Evolutionary conservation across 2,113 vertebrate species (phyloP), one percentile per base, ranked within the genome.

Genomic region (Paramisgurnus dabryanus): DNA sequence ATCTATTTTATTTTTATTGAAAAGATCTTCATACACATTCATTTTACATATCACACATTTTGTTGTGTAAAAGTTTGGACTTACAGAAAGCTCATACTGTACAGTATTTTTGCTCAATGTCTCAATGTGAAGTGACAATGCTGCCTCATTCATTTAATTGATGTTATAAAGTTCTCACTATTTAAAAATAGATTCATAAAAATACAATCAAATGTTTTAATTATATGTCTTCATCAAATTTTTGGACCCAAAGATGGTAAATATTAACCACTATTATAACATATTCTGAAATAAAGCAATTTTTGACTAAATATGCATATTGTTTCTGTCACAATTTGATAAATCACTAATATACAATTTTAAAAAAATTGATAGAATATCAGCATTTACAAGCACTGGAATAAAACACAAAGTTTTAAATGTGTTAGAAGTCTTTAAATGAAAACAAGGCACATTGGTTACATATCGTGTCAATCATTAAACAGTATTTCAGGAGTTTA

Each of bases 101-200:
- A 34, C 27, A 34, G 27, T 34, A 53, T 10, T 45, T 45, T 8
- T 45, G 9, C 47, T 10, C 8, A 10, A 2, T 12, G 12, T 53
- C 50, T 53, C 4, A 53, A 53, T 53, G 50, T 53, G 11, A 53
- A 1, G 12, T 53, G 10, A 47, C 45, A 47, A 8, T 47, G 45
- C 7, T 50, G 49, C 49, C 27, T 34, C 3, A 34, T 47, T 47
- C 3, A 47, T 8, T 57, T 5, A 57, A 5, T 17, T 57, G 6
- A 57, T 57, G 6, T 15, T 17, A 57, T 11, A 4, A 11, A 5
- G 17, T 18, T 15, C 60, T 77, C 45, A 1, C 17, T 45, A n/a
- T 13, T 66, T 4, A 77, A 13, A 65, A 77, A 58, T 55, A 63
- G 12, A 76, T n/a, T n/a, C n/a, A n/a, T n/a, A n/a, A n/a, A n/a